Evolutionary conservation across 2,797 vertebrate species (phyloP).

Genomic region (Acipenser transmontanus): DNA sequence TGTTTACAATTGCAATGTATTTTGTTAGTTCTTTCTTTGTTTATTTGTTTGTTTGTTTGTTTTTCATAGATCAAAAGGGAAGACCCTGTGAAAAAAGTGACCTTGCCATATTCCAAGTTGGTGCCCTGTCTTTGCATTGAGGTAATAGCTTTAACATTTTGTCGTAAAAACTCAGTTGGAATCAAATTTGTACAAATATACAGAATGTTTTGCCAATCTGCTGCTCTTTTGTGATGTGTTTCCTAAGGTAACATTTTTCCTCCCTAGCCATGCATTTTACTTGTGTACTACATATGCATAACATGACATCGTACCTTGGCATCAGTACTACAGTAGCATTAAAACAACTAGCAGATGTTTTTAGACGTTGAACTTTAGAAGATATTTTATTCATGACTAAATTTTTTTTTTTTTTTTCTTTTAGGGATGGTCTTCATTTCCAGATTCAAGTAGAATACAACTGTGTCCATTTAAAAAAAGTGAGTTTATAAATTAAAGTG

Average conservation of each 20-base stretch:
- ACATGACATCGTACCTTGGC: no score
- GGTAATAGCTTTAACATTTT: constrained; percentile 46
- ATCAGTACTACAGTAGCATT: no score
- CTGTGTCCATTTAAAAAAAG: constrained; percentile 81
- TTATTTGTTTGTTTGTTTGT: constrained; percentile 9
- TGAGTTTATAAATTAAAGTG: constrained; percentile 43
- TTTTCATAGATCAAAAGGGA: constrained; percentile 69
- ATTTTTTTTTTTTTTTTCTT: constrained; percentile 14
- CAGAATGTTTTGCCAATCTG: no score
- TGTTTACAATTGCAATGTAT: no score
- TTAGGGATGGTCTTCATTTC: constrained; percentile 74
- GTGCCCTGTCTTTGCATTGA: constrained; percentile 79
- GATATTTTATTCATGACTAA: background rate
- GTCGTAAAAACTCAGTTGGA: background rate
- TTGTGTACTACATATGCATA: no score
- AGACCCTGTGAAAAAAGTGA: constrained; percentile 42
- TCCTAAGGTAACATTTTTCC: no score
- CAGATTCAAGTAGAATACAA: constrained; percentile 72
- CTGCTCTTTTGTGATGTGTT: no score
- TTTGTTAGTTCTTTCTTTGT: constrained; percentile 2
- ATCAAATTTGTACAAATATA: no score
- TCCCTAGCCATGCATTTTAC: no score
- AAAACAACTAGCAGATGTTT: no score
- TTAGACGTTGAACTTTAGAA: background rate
- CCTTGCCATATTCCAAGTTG: constrained; percentile 49